Percentiles rank a stretch among this genome's conserved stretches.
These are phyloP conservation scores for Eupeodes luniger DNA, from an alignment of 2,888 invertebrate genomes.

Conservation along the genomic window DNA sequence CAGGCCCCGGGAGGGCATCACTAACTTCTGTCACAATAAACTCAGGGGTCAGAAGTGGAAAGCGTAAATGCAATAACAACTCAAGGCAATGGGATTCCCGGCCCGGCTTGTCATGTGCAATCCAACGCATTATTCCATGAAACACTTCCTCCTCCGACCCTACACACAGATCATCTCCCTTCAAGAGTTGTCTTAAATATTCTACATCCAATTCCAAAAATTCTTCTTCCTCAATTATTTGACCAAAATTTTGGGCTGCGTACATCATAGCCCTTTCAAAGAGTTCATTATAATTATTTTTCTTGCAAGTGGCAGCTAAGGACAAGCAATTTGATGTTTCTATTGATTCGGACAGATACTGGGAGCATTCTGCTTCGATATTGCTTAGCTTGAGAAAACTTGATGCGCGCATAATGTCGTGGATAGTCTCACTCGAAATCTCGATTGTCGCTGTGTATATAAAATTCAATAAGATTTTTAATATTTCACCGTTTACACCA, in stretches of 20 bases:
- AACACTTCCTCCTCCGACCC: conserved; percentile 39
- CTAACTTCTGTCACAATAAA: conserved; percentile 17
- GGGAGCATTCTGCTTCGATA: conserved; percentile 14
- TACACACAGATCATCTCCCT: conserved; percentile 22
- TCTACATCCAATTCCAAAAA: conserved; percentile 11
- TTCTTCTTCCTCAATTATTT: not conserved
- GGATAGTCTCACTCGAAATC: not conserved
- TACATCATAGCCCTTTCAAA: conserved; percentile 15
- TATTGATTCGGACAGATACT: conserved; percentile 22
- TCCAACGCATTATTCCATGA: conserved; percentile 12
- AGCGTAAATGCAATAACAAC: conserved; percentile 22
- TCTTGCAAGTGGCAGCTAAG: not conserved
- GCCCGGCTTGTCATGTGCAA: conserved; percentile 19
- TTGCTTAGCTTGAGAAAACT: not conserved
- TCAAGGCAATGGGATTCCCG: not conserved
- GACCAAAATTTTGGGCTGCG: not conserved
- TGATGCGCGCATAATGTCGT: conserved; percentile 24
- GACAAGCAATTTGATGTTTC: conserved; percentile 14
- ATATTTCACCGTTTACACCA: conserved; percentile 19
- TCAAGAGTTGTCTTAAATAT: not conserved
- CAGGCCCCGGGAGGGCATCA: not conserved
- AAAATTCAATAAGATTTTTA: conserved; percentile 9
- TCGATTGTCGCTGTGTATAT: conserved; percentile 20
- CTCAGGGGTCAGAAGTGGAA: conserved; percentile 26
- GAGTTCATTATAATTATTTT: not conserved